Evolutionary conservation across 2,113 vertebrate species (phyloP), one percentile per base, ranked within the genome.

Genomic region (Poecile atricapillus): DNA sequence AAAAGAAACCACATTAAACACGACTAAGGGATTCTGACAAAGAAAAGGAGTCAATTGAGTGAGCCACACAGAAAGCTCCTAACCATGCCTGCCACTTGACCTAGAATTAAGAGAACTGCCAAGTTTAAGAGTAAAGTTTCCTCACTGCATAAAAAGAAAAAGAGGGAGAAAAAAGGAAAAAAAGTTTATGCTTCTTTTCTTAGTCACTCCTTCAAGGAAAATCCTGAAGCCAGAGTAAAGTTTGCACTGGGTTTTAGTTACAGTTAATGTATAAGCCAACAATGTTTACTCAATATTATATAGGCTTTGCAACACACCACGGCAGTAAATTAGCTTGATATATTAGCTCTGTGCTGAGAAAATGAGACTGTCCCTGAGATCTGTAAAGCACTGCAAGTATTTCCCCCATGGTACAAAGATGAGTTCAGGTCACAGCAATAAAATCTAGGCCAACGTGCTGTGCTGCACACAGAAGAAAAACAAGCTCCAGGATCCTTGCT

Each of bases 201-300:
- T 62, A 96, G 96, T 91, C 69, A 70, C 70, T 93, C 75, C 80
- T 96, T 92, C 90, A 91, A 97, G 87, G 96, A 96, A 97, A 96
- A 94, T 92, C 87, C 87, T 86, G 71, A 85, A 90, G 83, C 80
- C 91, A 95, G 93, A 95, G 96, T 92, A 90, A 96, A 95, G 93
- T 94, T 97, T 96, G 93, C 93, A 92, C 80, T 95, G 87, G 89
- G 95, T 95, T 94, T 97, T 97, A 96, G 94, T 96, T 97, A 95
- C 94, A 92, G 93, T 97, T 97, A 97, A 95, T 97, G 85, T 95
- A 93, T 97, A 97, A 97, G 93, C 96, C 96, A 97, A 96, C 94
- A 92, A 91, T 90, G 86, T 94, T 97, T 90, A 96, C 95, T 93
- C 95, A 91, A 89, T 95, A 94, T 96, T 96, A 96, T 88, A 95